phyloP scores from a whole-genome alignment of 2,888 invertebrate species.

The Pristionchus entomophagus region DNA sequence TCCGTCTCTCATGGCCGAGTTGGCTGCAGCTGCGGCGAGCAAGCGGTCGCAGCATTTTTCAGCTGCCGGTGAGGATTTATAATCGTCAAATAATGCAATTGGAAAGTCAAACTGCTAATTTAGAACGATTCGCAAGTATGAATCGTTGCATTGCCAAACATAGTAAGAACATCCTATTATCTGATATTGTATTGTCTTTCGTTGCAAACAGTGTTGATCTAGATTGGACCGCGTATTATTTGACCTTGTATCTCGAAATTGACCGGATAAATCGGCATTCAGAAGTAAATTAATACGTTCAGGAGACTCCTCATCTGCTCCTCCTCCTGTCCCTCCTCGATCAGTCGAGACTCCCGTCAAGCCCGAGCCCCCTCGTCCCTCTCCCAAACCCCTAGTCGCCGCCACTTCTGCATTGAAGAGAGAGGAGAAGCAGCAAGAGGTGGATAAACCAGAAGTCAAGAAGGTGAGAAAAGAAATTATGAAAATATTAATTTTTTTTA shows the following conservation, averaged over 20 bases:
- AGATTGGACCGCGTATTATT: no score
- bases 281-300: not conserved
- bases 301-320: not conserved
- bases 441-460: not conserved
- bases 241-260: no score
- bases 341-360: not conserved
- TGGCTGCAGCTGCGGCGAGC: slow-evolving; percentile 30
- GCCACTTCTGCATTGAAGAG: slow-evolving; percentile 25
- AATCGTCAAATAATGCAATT: not conserved
- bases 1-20: not conserved
- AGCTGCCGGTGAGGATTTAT: not conserved
- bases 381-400: not conserved
- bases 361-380: not conserved
- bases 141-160: no score
- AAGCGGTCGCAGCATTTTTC: slow-evolving; percentile 11
- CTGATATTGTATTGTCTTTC: no score
- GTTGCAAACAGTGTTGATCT: no score
- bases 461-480: not conserved
- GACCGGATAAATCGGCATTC: no score
- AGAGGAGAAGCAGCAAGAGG: slow-evolving; percentile 1
- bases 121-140: no score
- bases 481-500: not conserved
- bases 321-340: not conserved
- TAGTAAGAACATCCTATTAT: no score
- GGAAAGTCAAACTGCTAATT: no score